Conservation (phyloP, 2,797 vertebrate genomes). For the Hylomyscus alleni region DNA sequence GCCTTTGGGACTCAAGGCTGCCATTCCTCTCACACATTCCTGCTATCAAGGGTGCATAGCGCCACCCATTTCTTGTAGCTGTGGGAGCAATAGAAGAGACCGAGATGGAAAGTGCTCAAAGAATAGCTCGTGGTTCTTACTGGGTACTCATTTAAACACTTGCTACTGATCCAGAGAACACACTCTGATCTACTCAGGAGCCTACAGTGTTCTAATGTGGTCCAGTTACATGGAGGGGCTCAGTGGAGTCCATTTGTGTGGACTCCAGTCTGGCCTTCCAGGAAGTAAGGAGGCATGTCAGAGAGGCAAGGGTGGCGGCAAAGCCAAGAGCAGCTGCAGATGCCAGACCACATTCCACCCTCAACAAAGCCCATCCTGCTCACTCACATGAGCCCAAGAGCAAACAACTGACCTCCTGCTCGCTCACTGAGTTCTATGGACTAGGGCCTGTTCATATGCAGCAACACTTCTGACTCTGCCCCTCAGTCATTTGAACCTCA, state of each 20-base stretch:
- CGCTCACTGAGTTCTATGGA: background rate
- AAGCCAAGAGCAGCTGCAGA: background rate
- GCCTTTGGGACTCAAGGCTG: background rate
- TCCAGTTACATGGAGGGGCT: accelerated
- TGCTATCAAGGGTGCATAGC: background rate
- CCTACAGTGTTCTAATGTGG: background rate
- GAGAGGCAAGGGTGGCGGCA: background rate
- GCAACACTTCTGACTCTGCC: background rate
- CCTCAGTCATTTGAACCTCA: background rate
- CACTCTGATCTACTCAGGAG: background rate
- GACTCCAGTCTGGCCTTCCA: background rate
- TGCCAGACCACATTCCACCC: background rate
- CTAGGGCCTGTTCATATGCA: background rate
- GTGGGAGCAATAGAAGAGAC: background rate
- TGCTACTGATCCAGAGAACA: background rate
- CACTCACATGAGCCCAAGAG: background rate
- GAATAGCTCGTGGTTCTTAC: background rate
- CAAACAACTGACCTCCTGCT: background rate
- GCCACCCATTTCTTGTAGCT: background rate
- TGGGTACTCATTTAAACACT: accelerated
- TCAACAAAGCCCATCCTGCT: background rate
- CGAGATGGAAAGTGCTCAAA: accelerated
- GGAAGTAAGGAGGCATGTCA: accelerated
- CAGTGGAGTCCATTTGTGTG: background rate
- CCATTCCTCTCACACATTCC: background rate